Conservation (phyloP, 2,888 invertebrate genomes). For the Maniola hyperantus region DNA sequence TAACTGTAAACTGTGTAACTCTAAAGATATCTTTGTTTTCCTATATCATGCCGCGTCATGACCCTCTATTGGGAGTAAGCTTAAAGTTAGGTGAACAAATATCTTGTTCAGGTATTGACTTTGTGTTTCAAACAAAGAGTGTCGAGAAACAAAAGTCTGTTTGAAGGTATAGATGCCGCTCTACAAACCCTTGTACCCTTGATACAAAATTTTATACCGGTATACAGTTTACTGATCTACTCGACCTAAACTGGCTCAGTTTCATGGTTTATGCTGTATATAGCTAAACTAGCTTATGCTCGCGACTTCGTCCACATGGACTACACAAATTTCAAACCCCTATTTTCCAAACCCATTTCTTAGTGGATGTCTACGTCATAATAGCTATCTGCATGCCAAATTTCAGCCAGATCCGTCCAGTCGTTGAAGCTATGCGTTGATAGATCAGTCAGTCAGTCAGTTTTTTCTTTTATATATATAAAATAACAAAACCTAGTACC, state of each 20-base stretch:
- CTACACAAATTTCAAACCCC: too few species aligned
- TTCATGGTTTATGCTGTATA: background rate
- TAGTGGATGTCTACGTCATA: too few species aligned
- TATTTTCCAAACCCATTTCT: too few species aligned
- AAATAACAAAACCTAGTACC: too few species aligned
- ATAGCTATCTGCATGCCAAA: too few species aligned
- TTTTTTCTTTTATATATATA: too few species aligned
- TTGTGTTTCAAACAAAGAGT: background rate
- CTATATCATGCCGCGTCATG: background rate
- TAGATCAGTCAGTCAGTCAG: too few species aligned
- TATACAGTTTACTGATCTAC: background rate
- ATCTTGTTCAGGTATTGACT: constrained; percentile 12
- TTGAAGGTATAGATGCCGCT: background rate
- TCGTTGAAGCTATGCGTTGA: too few species aligned
- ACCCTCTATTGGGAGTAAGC: background rate
- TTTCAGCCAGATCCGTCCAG: too few species aligned
- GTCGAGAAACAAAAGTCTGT: background rate
- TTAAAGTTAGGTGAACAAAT: constrained; percentile 1
- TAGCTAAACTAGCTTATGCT: too few species aligned
- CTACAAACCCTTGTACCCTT: constrained; percentile 1
- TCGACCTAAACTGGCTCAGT: background rate
- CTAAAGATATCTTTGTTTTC: background rate
- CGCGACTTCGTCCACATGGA: too few species aligned
- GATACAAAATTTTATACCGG: background rate
- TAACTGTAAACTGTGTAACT: background rate